Percentiles rank a stretch among this genome's conserved stretches.
Evolutionary conservation across 2,797 vertebrate genomes (phyloP).

Genomic region (Macropus fuliginosus): DNA sequence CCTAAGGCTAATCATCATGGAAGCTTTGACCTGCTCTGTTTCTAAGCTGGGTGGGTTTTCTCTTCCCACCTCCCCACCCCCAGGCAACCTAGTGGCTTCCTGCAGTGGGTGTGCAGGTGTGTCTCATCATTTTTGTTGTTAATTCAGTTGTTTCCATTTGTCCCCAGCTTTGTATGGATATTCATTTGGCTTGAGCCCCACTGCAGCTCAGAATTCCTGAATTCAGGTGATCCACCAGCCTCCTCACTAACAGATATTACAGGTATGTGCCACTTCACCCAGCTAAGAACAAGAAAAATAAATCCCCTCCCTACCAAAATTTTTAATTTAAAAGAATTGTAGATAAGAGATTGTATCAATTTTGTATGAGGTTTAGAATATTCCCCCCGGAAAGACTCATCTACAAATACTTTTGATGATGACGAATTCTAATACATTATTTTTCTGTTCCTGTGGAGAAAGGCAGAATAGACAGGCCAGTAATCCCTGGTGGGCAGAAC

Average conservation of each 20-base stretch:
- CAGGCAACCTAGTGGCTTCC: background rate
- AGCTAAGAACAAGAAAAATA: background rate
- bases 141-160: background rate
- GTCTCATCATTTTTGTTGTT: background rate
- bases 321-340: background rate
- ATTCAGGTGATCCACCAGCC: background rate
- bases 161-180: background rate
- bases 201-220: background rate
- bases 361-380: background rate
- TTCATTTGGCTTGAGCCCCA: background rate
- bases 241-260: background rate
- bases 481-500: background rate
- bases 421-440: constrained; percentile 5
- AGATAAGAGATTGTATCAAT: background rate
- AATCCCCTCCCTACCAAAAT: background rate
- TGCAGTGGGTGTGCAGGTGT: background rate
- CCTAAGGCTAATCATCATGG: background rate
- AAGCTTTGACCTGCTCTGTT: background rate
- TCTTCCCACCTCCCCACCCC: background rate
- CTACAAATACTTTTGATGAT: background rate
- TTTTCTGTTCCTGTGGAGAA: background rate
- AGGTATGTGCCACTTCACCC: background rate
- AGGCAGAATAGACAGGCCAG: background rate
- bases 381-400: background rate
- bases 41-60: background rate